phyloP scores from a whole-genome alignment of 2,888 invertebrate species.

The Melitaea athalia region DNA sequence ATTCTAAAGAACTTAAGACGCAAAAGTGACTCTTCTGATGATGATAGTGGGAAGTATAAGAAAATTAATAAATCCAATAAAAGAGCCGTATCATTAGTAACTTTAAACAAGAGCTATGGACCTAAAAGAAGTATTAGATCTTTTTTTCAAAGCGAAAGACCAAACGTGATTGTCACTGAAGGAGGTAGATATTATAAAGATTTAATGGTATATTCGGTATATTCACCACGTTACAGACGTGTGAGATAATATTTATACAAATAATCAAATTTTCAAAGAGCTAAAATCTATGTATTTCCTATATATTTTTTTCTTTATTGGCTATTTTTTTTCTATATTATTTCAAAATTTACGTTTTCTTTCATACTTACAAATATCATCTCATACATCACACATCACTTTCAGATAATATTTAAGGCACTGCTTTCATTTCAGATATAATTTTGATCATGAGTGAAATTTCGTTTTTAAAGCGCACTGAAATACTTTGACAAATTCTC shows the following conservation, averaged over 20 bases:
- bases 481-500: slow-evolving; percentile 1
- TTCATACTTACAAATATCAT: slow-evolving; percentile 39
- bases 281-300: not conserved
- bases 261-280: not conserved
- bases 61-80: slow-evolving; percentile 77
- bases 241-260: slow-evolving; percentile 31
- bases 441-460: not conserved
- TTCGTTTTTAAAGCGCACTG: not conserved
- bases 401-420: slow-evolving; percentile 36
- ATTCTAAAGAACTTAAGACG: slow-evolving; percentile 67
- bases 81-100: slow-evolving; percentile 70
- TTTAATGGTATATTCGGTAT: slow-evolving; percentile 17
- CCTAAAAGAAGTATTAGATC: slow-evolving; percentile 70
- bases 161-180: slow-evolving; percentile 78
- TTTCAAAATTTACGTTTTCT: slow-evolving; percentile 16
- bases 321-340: slow-evolving; percentile 3
- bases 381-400: slow-evolving; percentile 38
- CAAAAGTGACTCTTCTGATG: slow-evolving; percentile 70
- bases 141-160: slow-evolving; percentile 74
- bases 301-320: slow-evolving; percentile 14
- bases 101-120: slow-evolving; percentile 64
- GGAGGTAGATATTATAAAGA: slow-evolving; percentile 67
- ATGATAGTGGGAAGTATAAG: slow-evolving; percentile 75
- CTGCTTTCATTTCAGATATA: slow-evolving; percentile 24
- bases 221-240: slow-evolving; percentile 20